Conservation (phyloP, 2,888 invertebrate genomes). For the Lithophane ornitopus region DNA sequence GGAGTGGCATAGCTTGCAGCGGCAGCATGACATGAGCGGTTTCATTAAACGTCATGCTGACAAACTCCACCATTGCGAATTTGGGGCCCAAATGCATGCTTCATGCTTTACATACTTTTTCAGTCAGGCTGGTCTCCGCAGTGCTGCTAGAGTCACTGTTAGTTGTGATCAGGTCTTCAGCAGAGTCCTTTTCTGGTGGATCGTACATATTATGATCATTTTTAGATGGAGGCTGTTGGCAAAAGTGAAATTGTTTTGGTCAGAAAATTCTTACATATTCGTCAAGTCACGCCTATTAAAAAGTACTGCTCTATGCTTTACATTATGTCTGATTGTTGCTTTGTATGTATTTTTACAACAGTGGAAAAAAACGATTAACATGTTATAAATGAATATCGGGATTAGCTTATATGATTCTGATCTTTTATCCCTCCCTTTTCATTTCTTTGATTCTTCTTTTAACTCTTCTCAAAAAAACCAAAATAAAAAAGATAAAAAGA, state of each 20-base stretch:
- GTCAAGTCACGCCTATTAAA: slow-evolving; percentile 27
- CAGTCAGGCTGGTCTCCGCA: slow-evolving; percentile 73
- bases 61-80: background rate
- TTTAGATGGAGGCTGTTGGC: slow-evolving; percentile 48
- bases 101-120: slow-evolving; percentile 67
- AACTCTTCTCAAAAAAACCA: background rate
- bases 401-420: background rate
- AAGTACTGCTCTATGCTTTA: slow-evolving; percentile 24
- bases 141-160: slow-evolving; percentile 80
- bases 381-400: too few species aligned
- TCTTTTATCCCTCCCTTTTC: background rate
- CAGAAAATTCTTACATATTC: background rate
- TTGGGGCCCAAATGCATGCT: background rate
- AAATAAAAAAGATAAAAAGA: background rate
- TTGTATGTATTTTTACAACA: background rate
- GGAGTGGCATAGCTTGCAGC: background rate
- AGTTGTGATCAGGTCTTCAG: slow-evolving; percentile 77
- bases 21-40: background rate
- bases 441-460: background rate
- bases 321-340: slow-evolving; percentile 17
- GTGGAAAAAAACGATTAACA: background rate
- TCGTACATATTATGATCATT: slow-evolving; percentile 74
- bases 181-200: slow-evolving; percentile 83
- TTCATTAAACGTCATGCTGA: background rate
- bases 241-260: background rate